Evolutionary conservation across 2,113 vertebrate genomes (phyloP), one percentile per base, ranked within the genome.

Genomic region (Lampris megalopsis): DNA sequence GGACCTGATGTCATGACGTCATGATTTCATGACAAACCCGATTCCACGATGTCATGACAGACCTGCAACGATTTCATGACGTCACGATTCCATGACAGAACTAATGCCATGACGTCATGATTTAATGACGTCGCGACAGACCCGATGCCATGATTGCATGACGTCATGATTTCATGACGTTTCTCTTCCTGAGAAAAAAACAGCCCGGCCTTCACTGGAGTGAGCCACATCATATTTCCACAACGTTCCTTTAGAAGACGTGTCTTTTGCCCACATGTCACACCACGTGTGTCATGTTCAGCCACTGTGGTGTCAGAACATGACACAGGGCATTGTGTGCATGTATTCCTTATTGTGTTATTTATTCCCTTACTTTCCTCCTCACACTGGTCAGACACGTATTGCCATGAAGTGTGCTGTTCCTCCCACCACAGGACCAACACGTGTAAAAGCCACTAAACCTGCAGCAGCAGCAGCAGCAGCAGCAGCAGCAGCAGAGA

Each of bases 171-270:
- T 92, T 90, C 82, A 80, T 71, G 82, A 85, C 81, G 79, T 67
- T 80, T 89, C 82, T 85, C 69, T 87, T 91, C 93, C 93, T 93
- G 92, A 94, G 92, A 87, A 89, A 84, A 86, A 71, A 75, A 48
- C 77, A 69, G 78, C 60, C 85, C 82, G 78, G 72, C 58, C 35
- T 1, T 8, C 68, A 75, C 63, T 71, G 73, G 82, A 74, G 79
- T 73, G 63, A 75, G 71, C 9, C 81, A 63, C 77, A 73, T 70
- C 66, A 61, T 71, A 75, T 73, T 78, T 81, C 81, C 84, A 75
- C 63, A 89, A 74, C 47, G 49, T 63, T 10, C 41, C 42, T 36
- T 58, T 68, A 6, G 72, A 53, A 10, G 56, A 45, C 24, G 10
- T n/a, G 24, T 11, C n/a, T 1, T 11, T 2, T 54, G 9, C 52